Base-by-base conservation (phyloP, 2,797 vertebrate genomes). In the Tapera naevia region DNA sequence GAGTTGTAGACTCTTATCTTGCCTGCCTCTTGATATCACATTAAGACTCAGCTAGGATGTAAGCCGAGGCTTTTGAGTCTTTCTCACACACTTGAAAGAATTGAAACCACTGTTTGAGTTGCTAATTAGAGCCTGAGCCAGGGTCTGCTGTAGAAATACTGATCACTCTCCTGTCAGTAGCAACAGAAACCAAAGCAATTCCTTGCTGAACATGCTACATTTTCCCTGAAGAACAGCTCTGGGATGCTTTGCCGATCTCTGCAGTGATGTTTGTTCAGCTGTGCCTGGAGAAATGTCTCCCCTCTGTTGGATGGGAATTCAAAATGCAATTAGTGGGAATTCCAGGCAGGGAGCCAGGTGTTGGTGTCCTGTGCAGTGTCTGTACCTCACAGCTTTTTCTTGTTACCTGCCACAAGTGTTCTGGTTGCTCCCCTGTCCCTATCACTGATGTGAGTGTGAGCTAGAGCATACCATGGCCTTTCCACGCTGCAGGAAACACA, bases 91-190 rank as follows among this genome's bases (percentile, higher is more conserved):
- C 81, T 35, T 93, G 78, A 93, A 94, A 92, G 93, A 86, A 65
- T 33, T 39, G 48, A 69, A 89, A 94, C 87, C 91, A 94, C 92
- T 81, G 84, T 92, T 91, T 92, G 89, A 73, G 81, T 91, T 93
- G 89, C 91, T 94, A 94, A 96, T 94, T 94, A 94, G 87, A 91
- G 84, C 45, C 84, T 85, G 74, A 93, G 90, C 74, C 13, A 50
- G 87, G 79, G 50, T 69, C 79, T 74, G 66, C 37, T 75, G 74
- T 80, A 88, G 69, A 92, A 94, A 93, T 73, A 79, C 72, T 80
- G 86, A 93, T 96, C 76, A 35, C 58, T 78, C n/a, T 81, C 35
- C 51, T 91, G 87, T 82, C 25, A 1, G 32, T 46, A 62, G 79
- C 66, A 86, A 84, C 23, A 89, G 84, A 92, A 90, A 96, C 81